phyloP scores from a whole-genome alignment of 2,888 invertebrate species.

The Allophyes oxyacanthae region DNA sequence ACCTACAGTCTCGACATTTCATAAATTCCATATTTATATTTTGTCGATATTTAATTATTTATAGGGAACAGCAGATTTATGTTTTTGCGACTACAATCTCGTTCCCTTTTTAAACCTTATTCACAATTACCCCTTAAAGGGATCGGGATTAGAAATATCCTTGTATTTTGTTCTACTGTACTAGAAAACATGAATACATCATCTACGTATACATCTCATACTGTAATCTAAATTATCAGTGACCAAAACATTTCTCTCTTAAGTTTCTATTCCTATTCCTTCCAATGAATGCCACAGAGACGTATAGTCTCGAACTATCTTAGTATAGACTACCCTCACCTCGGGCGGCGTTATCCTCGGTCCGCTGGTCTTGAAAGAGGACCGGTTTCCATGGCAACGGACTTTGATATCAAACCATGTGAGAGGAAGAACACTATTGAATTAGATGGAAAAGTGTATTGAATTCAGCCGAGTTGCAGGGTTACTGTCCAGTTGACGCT shows the following conservation, averaged over 20 bases:
- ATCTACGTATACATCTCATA: no score
- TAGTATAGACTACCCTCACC: conserved; percentile 31
- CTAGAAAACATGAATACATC: no score
- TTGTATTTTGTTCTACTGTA: no score
- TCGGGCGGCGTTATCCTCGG: conserved; percentile 38
- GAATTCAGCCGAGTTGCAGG: conserved; percentile 20
- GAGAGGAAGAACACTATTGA: conserved; percentile 46
- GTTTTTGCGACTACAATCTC: no score
- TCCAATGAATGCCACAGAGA: conserved; percentile 19
- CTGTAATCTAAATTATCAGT: no score
- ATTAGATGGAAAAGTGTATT: conserved; percentile 52
- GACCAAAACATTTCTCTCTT: conserved; percentile 1
- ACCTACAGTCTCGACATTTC: no score
- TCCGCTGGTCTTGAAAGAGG: conserved; percentile 49
- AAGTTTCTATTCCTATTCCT: conserved; percentile 20
- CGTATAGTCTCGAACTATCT: conserved; percentile 26
- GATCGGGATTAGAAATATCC: no score
- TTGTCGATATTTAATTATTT: no score
- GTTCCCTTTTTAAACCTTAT: no score
- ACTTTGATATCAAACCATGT: conserved; percentile 53
- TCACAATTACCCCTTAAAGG: no score
- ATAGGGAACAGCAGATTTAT: no score
- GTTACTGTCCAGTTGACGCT: conserved; percentile 3
- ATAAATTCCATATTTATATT: no score
- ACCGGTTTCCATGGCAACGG: conserved; percentile 49